Conservation (phyloP, 2,888 invertebrate genomes). For the Torymus tubicola region DNA sequence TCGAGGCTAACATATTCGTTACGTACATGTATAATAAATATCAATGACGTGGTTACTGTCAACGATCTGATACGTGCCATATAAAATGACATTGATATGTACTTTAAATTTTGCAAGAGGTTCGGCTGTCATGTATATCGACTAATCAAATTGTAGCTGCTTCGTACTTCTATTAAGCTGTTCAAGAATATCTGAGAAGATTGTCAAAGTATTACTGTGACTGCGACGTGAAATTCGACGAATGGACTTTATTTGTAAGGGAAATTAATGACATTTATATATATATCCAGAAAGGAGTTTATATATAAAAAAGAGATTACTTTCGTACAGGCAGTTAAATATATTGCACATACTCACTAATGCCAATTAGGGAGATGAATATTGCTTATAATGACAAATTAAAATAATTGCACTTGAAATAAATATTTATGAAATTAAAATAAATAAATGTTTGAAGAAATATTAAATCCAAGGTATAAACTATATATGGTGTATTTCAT, state of each 20-base stretch:
- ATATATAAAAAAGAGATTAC: too few species aligned
- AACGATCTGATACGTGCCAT: not conserved
- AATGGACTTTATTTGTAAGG: too few species aligned
- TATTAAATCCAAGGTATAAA: too few species aligned
- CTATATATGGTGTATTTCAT: too few species aligned
- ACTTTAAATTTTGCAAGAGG: slow-evolving; percentile 1
- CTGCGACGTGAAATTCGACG: too few species aligned
- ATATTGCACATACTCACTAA: too few species aligned
- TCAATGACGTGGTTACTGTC: not conserved
- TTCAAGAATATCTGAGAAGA: slow-evolving; percentile 4
- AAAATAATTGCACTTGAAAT: too few species aligned
- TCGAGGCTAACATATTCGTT: not conserved
- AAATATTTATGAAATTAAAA: too few species aligned
- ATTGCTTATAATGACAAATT: too few species aligned
- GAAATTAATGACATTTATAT: slow-evolving; percentile 2
- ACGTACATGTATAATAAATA: not conserved
- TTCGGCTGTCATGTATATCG: not conserved
- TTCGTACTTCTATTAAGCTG: not conserved
- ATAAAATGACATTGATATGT: slow-evolving; percentile 7
- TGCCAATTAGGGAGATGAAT: too few species aligned
- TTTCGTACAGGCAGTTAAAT: too few species aligned
- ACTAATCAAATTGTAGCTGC: slow-evolving; percentile 7
- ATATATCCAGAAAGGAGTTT: not conserved
- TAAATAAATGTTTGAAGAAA: too few species aligned
- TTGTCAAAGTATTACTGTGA: slow-evolving; percentile 1